Percentiles rank a stretch among this genome's conserved stretches.
Evolutionary conservation across 1,140 invertebrate genomes (phyloP).

Genomic region (Rhyacophila brunnea): DNA sequence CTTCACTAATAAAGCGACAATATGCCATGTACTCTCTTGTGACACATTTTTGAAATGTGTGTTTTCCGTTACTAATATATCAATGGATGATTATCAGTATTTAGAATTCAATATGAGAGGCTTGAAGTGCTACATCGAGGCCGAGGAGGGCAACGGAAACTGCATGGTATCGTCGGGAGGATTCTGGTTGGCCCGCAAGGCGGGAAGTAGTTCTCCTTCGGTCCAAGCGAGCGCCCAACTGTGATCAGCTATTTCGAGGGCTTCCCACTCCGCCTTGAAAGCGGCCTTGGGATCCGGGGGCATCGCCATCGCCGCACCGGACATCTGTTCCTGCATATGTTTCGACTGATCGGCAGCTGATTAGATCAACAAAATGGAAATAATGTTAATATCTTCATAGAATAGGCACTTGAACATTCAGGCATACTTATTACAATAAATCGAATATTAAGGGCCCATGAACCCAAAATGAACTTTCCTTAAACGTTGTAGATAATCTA

Average conservation of each 20-base stretch:
- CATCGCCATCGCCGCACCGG: constrained; percentile 94
- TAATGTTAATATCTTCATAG: too few relatives aligned
- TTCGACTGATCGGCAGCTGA: constrained; percentile 90
- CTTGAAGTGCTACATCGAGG: constrained; percentile 14
- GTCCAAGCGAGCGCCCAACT: constrained; percentile 83
- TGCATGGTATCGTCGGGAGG: constrained; percentile 25
- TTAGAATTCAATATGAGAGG: background rate
- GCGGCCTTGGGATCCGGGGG: constrained; percentile 97
- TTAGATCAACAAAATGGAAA: too few relatives aligned
- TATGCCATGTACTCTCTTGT: too few relatives aligned
- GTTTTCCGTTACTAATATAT: too few relatives aligned
- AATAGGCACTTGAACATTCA: too few relatives aligned
- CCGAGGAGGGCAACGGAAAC: constrained; percentile 8
- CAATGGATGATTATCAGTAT: too few relatives aligned
- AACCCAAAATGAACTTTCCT: too few relatives aligned
- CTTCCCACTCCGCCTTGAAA: constrained; percentile 99
- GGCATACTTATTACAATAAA: too few relatives aligned
- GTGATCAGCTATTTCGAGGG: constrained; percentile 93
- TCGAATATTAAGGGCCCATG: too few relatives aligned
- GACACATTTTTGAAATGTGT: too few relatives aligned
- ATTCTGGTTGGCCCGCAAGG: constrained; percentile 17
- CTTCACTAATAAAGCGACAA: too few relatives aligned
- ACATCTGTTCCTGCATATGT: constrained; percentile 98
- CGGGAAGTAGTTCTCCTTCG: constrained; percentile 57
- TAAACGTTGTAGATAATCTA: too few relatives aligned